Conservation (phyloP, 2,888 invertebrate genomes). For the Trilocha varians region DNA sequence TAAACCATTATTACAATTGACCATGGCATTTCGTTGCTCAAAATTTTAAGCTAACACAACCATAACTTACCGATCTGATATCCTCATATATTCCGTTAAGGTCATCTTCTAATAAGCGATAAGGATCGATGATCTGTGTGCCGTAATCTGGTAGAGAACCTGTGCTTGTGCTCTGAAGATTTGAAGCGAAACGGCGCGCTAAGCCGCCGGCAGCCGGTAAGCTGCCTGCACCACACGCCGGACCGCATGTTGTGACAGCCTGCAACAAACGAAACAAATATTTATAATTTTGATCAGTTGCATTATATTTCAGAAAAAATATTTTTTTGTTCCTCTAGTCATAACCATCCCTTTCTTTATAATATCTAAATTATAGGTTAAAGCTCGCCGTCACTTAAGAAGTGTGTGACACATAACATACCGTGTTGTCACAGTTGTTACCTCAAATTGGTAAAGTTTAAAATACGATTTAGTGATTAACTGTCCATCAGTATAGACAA, state of each 20-base stretch:
- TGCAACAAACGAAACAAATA: conserved; percentile 26
- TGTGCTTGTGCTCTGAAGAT: conserved; percentile 85
- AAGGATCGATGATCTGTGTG: conserved; percentile 85
- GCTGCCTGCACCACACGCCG: conserved; percentile 45
- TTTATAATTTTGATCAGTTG: not conserved
- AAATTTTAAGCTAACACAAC: not conserved
- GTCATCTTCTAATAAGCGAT: conserved; percentile 88
- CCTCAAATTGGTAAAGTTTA: no score
- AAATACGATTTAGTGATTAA: not conserved
- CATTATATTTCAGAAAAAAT: no score
- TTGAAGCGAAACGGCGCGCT: conserved; percentile 70
- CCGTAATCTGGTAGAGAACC: conserved; percentile 84
- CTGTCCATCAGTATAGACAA: not conserved
- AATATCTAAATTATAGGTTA: no score
- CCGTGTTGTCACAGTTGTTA: no score
- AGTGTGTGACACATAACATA: no score
- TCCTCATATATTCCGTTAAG: conserved; percentile 89
- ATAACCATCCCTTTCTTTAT: no score
- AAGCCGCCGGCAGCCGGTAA: conserved; percentile 41
- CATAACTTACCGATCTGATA: conserved; percentile 82
- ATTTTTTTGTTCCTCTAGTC: no score
- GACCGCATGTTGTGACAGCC: conserved; percentile 62
- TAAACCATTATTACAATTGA: not conserved
- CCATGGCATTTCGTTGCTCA: not conserved
- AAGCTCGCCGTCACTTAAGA: no score